These are phyloP conservation scores for Aplysina aerophoba DNA, from an alignment of 37 sponge, comb jelly and placozoan species.

Conservation along the genomic window DNA sequence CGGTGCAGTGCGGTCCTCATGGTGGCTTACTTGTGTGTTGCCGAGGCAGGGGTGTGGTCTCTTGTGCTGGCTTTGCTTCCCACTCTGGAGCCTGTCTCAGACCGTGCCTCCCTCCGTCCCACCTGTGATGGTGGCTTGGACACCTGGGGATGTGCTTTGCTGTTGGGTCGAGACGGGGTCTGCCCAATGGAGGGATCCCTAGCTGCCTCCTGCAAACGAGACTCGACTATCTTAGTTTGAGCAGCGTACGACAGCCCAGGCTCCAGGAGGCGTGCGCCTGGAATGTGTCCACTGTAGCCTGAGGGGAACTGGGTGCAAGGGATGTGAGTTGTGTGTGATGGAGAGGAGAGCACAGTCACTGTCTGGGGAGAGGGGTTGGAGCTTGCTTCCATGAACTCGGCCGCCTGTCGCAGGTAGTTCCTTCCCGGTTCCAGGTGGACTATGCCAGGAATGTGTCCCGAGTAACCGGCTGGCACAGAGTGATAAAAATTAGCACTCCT, in stretches of 20 bases:
- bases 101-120: background rate
- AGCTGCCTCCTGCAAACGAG: background rate
- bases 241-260: constrained; percentile 17
- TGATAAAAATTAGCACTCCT: background rate
- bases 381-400: background rate
- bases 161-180: background rate
- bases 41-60: background rate
- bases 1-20: too few species aligned
- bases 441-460: constrained; percentile 23
- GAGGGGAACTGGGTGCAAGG: constrained; percentile 10
- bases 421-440: background rate
- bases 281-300: constrained; percentile 26
- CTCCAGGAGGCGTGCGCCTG: constrained; percentile 15
- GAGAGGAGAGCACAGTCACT: too few species aligned
- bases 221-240: constrained; percentile 1
- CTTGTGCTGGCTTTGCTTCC: constrained; percentile 5
- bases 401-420: background rate
- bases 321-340: background rate
- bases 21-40: too few species aligned
- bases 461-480: constrained; percentile 6
- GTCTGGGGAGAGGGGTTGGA: background rate
- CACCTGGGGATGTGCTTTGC: background rate
- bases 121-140: background rate
- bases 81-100: background rate
- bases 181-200: background rate